These are phyloP conservation scores for Aphodius granarius DNA, from an alignment of 2,888 invertebrate species.

Conservation along the genomic window DNA sequence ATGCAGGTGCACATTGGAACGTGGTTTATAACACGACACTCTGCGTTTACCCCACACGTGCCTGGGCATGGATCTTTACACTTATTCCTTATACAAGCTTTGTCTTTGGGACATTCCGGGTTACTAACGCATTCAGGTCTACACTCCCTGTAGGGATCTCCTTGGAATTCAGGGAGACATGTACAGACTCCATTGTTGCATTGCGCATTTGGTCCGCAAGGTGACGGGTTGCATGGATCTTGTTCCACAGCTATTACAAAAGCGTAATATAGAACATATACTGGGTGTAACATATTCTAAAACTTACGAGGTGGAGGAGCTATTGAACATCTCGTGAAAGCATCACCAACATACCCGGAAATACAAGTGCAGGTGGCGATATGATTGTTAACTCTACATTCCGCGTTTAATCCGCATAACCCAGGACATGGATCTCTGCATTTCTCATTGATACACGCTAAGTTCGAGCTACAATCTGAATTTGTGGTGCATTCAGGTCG, in stretches of 20 bases:
- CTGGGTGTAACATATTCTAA: not conserved
- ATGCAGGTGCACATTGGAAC: conserved; percentile 63
- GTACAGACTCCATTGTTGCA: conserved; percentile 74
- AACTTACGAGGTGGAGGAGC: conserved; percentile 41
- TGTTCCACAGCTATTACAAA: not conserved
- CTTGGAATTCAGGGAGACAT: conserved; percentile 75
- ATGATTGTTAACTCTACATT: conserved; percentile 76
- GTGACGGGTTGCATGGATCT: conserved; percentile 65
- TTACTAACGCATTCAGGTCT: conserved; percentile 81
- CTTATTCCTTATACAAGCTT: conserved; percentile 77
- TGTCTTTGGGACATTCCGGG: conserved; percentile 75
- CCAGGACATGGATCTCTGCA: conserved; percentile 79
- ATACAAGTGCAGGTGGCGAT: conserved; percentile 70
- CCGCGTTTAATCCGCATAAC: conserved; percentile 72
- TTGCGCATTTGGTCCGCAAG: conserved; percentile 77
- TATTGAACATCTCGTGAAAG: conserved; percentile 56
- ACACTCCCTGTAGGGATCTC: conserved; percentile 77
- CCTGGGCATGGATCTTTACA: conserved; percentile 86
- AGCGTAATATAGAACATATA: too few relatives aligned
- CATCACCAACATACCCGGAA: conserved; percentile 62
- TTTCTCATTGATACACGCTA: conserved; percentile 75
- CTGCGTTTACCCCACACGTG: conserved; percentile 75
- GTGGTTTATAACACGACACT: conserved; percentile 78
- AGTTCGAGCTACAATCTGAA: conserved; percentile 71
- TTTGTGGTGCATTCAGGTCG: conserved; percentile 69